Percentiles rank a stretch among this genome's conserved stretches.
These are phyloP conservation scores for Spinibarbus caldwelli DNA, from an alignment of 2,797 vertebrate genomes.

Conservation along the genomic window DNA sequence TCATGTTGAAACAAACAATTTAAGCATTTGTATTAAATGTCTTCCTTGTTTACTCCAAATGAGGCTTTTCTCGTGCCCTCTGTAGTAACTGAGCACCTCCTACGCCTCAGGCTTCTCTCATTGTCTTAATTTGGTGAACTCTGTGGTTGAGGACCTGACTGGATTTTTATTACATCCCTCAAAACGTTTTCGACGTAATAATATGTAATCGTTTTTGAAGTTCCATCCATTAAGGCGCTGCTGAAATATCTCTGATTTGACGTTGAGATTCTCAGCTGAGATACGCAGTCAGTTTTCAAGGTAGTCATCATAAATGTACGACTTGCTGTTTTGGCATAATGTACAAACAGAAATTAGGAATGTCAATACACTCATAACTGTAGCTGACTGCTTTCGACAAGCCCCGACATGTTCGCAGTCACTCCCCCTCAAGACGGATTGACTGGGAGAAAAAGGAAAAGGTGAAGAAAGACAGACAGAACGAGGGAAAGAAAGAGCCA, in stretches of 20 bases:
- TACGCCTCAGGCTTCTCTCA: conserved; percentile 9
- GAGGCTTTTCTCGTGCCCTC: neutral
- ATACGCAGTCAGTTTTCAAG: conserved; percentile 16
- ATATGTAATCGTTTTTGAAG: neutral
- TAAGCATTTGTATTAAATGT: neutral
- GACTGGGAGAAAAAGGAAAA: conserved; percentile 57
- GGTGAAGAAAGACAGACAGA: conserved; percentile 64
- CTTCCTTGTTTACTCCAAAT: conserved; percentile 6
- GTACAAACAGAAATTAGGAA: conserved; percentile 81
- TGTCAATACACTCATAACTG: conserved; percentile 82
- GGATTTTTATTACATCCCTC: conserved; percentile 11
- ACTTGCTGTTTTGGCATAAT: conserved; percentile 77
- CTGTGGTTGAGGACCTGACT: neutral
- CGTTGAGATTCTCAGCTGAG: neutral
- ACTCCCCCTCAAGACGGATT: conserved; percentile 62
- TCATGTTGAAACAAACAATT: neutral
- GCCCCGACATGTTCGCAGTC: conserved; percentile 73
- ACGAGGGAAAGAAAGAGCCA: conserved; percentile 72
- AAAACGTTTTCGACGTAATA: too few relatives aligned
- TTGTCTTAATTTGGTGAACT: conserved; percentile 15
- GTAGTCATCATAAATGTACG: conserved; percentile 64
- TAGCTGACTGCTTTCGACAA: conserved; percentile 76
- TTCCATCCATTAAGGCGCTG: neutral
- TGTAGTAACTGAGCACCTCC: conserved; percentile 20
- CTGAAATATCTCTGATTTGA: neutral